Evolutionary conservation across 2,797 vertebrate species (phyloP).

Genomic region (Acridotheres tristis): DNA sequence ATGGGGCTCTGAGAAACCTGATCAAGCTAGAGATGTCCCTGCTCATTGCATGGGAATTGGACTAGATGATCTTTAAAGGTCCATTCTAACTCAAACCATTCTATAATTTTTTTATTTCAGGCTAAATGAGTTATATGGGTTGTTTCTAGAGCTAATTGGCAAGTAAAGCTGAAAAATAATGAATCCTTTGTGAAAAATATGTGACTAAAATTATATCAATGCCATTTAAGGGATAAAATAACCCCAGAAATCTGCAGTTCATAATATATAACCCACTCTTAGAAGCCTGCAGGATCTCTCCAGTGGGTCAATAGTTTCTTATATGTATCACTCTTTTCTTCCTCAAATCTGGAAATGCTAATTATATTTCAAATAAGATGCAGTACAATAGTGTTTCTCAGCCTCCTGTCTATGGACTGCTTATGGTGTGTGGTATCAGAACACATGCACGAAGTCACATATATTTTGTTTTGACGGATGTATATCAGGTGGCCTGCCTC

Average conservation of each 20-base stretch:
- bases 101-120: not conserved
- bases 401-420: not conserved
- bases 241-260: not conserved
- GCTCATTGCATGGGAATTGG: accelerated
- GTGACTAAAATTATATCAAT: not conserved
- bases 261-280: not conserved
- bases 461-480: not conserved
- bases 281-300: not conserved
- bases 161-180: not conserved
- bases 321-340: not conserved
- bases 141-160: not conserved
- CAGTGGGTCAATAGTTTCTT: not conserved
- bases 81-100: not conserved
- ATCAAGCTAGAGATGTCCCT: not conserved
- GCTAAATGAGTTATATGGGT: not conserved
- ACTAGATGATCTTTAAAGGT: not conserved
- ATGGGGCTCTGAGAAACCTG: not conserved
- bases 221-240: not conserved
- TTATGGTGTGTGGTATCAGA: not conserved
- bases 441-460: not conserved
- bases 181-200: not conserved
- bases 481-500: not conserved
- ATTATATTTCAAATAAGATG: not conserved
- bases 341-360: not conserved
- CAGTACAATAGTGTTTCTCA: not conserved